Evolutionary conservation across 2,888 invertebrate species (phyloP).

Genomic region (Ischnus inquisitorius): DNA sequence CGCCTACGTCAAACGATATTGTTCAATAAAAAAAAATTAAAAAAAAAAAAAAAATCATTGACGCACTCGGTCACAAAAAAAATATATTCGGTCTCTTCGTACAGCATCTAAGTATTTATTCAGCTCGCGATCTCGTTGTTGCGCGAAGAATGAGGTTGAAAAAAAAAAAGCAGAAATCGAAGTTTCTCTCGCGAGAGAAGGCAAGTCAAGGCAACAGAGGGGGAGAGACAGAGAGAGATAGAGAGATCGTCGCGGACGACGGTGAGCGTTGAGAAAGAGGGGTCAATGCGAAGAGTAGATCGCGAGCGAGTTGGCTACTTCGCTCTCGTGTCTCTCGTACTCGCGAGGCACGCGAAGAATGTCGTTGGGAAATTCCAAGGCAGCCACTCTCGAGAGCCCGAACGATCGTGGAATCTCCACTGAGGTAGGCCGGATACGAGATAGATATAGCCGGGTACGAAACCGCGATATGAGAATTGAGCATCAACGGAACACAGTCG

Average conservation of each 20-base stretch:
- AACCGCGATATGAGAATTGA: slow-evolving; percentile 35
- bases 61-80: neutral
- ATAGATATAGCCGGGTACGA: neutral
- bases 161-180: slow-evolving; percentile 32
- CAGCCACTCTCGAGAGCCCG: slow-evolving; percentile 42
- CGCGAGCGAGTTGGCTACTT: slow-evolving; percentile 41
- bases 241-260: slow-evolving; percentile 35
- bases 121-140: slow-evolving; percentile 53
- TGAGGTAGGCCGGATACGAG: slow-evolving; percentile 33
- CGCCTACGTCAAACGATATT: neutral
- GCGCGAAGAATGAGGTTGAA: slow-evolving; percentile 48
- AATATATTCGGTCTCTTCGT: neutral
- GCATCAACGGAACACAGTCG: neutral
- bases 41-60: neutral
- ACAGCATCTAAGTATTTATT: slow-evolving; percentile 21
- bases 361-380: slow-evolving; percentile 76
- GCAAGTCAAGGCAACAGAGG: slow-evolving; percentile 54
- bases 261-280: slow-evolving; percentile 37
- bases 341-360: slow-evolving; percentile 68
- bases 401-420: slow-evolving; percentile 51
- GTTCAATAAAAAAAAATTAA: neutral
- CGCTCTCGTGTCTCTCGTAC: slow-evolving; percentile 62
- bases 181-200: slow-evolving; percentile 47
- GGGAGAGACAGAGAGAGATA: slow-evolving; percentile 44
- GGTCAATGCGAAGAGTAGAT: slow-evolving; percentile 53